phyloP scores from a whole-genome alignment of 2,797 vertebrate species.

The Scarus forsteni region DNA sequence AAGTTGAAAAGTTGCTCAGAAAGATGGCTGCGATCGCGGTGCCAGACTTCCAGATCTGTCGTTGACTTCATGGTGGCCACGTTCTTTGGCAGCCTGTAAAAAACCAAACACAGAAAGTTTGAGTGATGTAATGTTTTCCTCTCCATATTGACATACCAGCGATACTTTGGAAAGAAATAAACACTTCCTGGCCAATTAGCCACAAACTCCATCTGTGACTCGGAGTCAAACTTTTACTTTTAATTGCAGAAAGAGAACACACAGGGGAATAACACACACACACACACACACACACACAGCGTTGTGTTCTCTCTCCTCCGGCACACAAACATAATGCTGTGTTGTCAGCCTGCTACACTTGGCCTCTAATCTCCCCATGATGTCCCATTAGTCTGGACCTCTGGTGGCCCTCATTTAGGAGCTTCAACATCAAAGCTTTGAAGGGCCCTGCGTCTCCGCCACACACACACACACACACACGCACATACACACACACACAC shows the following conservation, averaged over 20 bases:
- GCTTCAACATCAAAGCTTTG: slow-evolving; percentile 87
- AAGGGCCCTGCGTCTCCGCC: slow-evolving; percentile 72
- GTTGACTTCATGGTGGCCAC: neutral
- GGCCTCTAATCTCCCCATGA: slow-evolving; percentile 87
- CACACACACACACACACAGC: slow-evolving; percentile 28
- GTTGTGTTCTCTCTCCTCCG: slow-evolving; percentile 19
- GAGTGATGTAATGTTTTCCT: neutral
- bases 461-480: slow-evolving; percentile 51
- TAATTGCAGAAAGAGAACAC: slow-evolving; percentile 52
- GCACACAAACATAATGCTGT: slow-evolving; percentile 54
- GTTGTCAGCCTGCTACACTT: slow-evolving; percentile 69
- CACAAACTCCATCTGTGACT: slow-evolving; percentile 33
- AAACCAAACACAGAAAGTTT: neutral
- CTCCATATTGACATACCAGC: neutral
- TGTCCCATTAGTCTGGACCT: slow-evolving; percentile 87
- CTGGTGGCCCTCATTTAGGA: slow-evolving; percentile 87
- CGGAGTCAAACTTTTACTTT: slow-evolving; percentile 66
- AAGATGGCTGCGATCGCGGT: no score
- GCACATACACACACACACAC: slow-evolving; percentile 42
- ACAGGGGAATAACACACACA: slow-evolving; percentile 18
- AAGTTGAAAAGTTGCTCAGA: no score
- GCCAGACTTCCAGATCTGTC: neutral
- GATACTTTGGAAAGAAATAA: slow-evolving; percentile 2
- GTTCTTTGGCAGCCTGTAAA: neutral
- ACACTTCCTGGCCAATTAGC: slow-evolving; percentile 47